Evolutionary conservation across 2,113 vertebrate genomes (phyloP), one percentile per base, ranked within the genome.

Genomic region (Miniopterus natalensis): DNA sequence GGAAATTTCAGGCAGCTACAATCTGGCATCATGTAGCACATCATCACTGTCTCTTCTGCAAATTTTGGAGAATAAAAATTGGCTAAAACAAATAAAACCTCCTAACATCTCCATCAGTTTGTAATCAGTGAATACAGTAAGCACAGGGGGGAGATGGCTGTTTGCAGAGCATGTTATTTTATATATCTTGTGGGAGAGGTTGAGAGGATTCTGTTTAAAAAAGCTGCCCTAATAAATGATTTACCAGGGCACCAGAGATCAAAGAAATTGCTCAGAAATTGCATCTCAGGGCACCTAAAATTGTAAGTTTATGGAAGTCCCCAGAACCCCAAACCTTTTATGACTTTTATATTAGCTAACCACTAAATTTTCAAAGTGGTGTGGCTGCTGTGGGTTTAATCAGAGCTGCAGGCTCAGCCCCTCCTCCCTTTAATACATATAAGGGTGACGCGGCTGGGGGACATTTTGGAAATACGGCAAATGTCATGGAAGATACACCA

Each of bases 311-410:
- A 98, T 97, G 86, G 96, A 98, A 95, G 95, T 94, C 96, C 92
- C 92, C 97, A 98, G 97, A 97, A 97, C 96, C 94, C 95, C 96
- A 96, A 95, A 92, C 84, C 65, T 97, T 98, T 98, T 97, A 97
- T 97, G 96, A 95, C 94, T 96, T 94, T 97, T 97, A 95, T 97
- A 97, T 95, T 97, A 97, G 95, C 91, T 96, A 94, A 94, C 94
- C 94, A 96, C 97, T 98, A 97, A 97, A 96, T 96, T 98, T 98
- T 98, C 97, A 98, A 97, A 98, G 97, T 90, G 73, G 27, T 79
- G 86, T 66, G 95, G 92, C 94, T 94, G 81, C 88, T 45, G 7
- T 90, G 83, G 91, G 42, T 95, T 98, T 97, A 97, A 97, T 97
- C 96, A 97, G 95, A 61, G 78, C 83, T 95, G 70, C 91, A 80